Conservation (phyloP, 2,113 vertebrate species). For the Atrichornis clamosus region DNA sequence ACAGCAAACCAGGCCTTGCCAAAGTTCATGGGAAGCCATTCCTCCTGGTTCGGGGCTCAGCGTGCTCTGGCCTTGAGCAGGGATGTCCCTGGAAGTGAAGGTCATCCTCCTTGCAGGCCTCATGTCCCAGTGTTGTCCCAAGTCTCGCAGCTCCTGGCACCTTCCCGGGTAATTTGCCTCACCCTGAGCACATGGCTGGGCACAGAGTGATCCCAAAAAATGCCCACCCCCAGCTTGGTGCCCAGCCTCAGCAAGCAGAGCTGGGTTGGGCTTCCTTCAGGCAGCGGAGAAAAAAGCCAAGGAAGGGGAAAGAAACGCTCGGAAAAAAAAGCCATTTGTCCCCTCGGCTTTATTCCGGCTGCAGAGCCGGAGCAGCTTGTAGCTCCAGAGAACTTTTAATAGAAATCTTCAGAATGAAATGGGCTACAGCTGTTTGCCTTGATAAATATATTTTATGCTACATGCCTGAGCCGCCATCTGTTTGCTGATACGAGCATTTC, state of each 20-base stretch:
- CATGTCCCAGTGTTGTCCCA: not conserved
- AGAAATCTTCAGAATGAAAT: slow-evolving; percentile 78
- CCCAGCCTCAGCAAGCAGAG: not conserved
- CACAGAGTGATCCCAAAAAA: fast-evolving
- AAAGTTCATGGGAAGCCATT: fast-evolving
- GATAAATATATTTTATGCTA: slow-evolving; percentile 84
- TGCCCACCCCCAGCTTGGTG: not conserved
- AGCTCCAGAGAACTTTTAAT: slow-evolving; percentile 80
- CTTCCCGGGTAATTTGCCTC: not conserved
- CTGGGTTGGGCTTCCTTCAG: not conserved
- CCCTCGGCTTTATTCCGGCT: slow-evolving; percentile 53
- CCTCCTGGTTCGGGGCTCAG: fast-evolving
- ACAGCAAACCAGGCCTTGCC: not conserved
- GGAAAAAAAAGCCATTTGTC: slow-evolving; percentile 14
- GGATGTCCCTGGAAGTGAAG: not conserved
- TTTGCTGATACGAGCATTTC: slow-evolving; percentile 81
- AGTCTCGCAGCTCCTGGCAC: not conserved
- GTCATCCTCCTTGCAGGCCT: not conserved
- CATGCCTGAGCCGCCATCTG: slow-evolving; percentile 81
- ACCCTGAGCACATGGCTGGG: fast-evolving
- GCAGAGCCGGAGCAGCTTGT: slow-evolving; percentile 64
- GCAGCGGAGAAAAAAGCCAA: not conserved
- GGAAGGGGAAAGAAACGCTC: not conserved
- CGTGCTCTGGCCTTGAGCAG: not conserved
- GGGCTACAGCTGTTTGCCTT: slow-evolving; percentile 84